These are phyloP conservation scores for Dascillus cervinus DNA, from an alignment of 2,888 invertebrate species.

Conservation along the genomic window DNA sequence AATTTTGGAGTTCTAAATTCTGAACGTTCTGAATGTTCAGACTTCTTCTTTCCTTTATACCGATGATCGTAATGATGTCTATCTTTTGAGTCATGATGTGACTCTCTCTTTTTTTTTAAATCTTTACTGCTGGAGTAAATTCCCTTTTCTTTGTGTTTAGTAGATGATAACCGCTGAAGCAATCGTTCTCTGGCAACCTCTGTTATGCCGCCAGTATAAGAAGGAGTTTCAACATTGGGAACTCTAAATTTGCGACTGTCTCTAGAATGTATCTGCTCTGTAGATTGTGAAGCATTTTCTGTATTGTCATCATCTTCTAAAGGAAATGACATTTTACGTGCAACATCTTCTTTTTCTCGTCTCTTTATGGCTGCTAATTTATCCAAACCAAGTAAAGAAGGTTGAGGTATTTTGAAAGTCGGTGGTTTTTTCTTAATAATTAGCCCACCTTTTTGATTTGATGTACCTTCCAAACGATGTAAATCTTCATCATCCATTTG, in stretches of 20 bases:
- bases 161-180: slow-evolving; percentile 50
- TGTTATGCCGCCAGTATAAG: slow-evolving; percentile 88
- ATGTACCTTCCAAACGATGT: slow-evolving; percentile 65
- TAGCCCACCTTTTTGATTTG: slow-evolving; percentile 58
- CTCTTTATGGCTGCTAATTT: slow-evolving; percentile 73
- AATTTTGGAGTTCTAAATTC: slow-evolving; percentile 50
- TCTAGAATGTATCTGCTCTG: slow-evolving; percentile 27
- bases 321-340: slow-evolving; percentile 60
- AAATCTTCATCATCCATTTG: slow-evolving; percentile 46
- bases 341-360: slow-evolving; percentile 51
- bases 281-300: slow-evolving; percentile 36
- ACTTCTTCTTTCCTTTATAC: slow-evolving; percentile 36
- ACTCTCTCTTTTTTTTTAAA: slow-evolving; percentile 33
- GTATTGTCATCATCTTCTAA: slow-evolving; percentile 39
- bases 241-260: slow-evolving; percentile 64
- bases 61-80: slow-evolving; percentile 27
- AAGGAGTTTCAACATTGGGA: slow-evolving; percentile 82
- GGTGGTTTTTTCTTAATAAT: slow-evolving; percentile 62
- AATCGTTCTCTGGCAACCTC: slow-evolving; percentile 67
- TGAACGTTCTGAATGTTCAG: slow-evolving; percentile 22
- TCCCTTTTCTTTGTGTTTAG: slow-evolving; percentile 58
- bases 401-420: slow-evolving; percentile 69
- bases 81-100: slow-evolving; percentile 28
- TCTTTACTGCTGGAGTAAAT: slow-evolving; percentile 63
- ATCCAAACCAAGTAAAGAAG: slow-evolving; percentile 76